Evolutionary conservation across 1,140 invertebrate species (phyloP).

Genomic region (Ooceraea biroi): DNA sequence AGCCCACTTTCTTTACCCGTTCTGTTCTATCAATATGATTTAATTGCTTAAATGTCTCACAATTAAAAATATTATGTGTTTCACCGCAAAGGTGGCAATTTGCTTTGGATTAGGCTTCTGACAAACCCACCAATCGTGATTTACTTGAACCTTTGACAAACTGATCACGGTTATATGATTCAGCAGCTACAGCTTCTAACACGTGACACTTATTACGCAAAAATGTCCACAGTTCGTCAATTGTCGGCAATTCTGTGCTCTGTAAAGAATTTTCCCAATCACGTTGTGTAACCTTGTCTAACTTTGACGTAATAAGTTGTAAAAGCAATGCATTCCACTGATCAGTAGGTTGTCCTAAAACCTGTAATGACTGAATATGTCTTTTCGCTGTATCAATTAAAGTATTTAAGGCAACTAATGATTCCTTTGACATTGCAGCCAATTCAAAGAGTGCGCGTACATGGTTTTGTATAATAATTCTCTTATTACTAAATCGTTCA

Average conservation of each 20-base stretch:
- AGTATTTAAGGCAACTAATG: background rate
- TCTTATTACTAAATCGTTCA: background rate
- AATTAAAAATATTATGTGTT: background rate
- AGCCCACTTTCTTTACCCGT: background rate
- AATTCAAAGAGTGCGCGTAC: background rate
- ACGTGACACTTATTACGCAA: background rate
- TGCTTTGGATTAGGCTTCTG: background rate
- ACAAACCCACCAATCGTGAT: background rate
- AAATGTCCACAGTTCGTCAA: background rate
- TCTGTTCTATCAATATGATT: background rate
- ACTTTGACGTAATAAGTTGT: background rate
- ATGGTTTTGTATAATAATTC: background rate
- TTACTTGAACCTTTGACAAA: background rate
- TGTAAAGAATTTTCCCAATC: background rate
- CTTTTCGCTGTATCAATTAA: background rate
- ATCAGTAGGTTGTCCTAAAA: background rate
- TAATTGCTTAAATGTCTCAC: background rate
- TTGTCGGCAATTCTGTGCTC: background rate
- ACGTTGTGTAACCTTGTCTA: background rate
- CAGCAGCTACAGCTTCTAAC: background rate
- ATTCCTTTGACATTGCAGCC: background rate
- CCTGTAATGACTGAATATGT: background rate
- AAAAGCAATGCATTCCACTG: conserved; percentile 6
- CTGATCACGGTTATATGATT: background rate
- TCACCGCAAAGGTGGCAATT: background rate